Base-by-base conservation (phyloP, 2,797 vertebrate genomes). In the Todus mexicanus region DNA sequence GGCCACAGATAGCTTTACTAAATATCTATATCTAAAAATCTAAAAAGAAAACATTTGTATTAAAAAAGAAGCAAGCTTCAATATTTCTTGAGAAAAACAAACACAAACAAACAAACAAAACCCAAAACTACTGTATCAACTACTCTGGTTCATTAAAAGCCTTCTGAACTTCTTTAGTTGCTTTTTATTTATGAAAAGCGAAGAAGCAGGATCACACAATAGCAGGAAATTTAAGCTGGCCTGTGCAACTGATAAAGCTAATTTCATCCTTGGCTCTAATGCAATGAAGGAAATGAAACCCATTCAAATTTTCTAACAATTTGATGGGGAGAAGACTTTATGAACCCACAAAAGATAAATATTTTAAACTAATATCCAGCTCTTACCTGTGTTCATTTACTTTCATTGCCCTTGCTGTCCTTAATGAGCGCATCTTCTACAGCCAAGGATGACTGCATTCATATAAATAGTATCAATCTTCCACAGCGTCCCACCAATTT, bases 141-240 rank as follows among this genome's bases (percentile, higher is more conserved):
- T 70, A 53, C 11, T 48, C 12, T 66, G 2, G 3, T 74, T 93
- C 61, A 65, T 43, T 14, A 87, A 77, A 72, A 54, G 8, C 15
- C 40, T 80, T 89, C 61, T 85, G 22, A 65, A 54, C 4, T n/a
- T 61, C n/a, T 83, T 77, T 21, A 61, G n/a, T 51, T 85, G 22
- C 12, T 68, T 77, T 87, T 84, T 79, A 33, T 80, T 81, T 77
- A 72, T 68, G 27, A 80, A 53, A 86, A 87, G 20, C 42, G 72
- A 81, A 83, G 40, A 59, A 71, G 45, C 23, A 59, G 47, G 38
- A 40, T 69, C 70, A 50, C 37, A 88, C 50, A 92, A 31, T 42
- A 60, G 47, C 54, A 88, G 73, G 73, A 92, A 89, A 94, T 91
- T 72, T 81, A 73, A 89, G 33, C 37, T 83, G 23, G n/a, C 40